Conservation (phyloP, 1,140 invertebrate species). For the Heterodera schachtii region DNA sequence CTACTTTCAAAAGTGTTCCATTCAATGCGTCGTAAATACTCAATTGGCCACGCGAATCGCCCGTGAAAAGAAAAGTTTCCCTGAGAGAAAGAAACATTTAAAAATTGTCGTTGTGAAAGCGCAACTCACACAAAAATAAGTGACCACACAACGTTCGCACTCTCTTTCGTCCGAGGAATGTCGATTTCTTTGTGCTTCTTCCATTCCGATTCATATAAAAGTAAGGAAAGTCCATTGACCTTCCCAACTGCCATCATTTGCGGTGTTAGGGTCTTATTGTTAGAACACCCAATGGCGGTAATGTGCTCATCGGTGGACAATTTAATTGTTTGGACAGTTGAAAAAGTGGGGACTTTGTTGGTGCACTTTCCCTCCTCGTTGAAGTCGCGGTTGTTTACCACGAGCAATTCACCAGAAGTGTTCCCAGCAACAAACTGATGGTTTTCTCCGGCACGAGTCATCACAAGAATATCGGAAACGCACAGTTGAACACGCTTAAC, state of each 20-base stretch:
- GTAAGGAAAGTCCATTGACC: slow-evolving; percentile 26
- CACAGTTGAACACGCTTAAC: slow-evolving; percentile 40
- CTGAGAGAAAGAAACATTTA: slow-evolving; percentile 36
- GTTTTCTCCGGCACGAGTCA: not conserved
- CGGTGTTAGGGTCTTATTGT: not conserved
- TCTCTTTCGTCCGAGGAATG: slow-evolving; percentile 25
- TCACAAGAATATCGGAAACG: slow-evolving; percentile 32
- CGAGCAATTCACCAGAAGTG: slow-evolving; percentile 35
- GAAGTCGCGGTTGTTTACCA: slow-evolving; percentile 23
- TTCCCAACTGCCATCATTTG: slow-evolving; percentile 33
- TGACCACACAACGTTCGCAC: slow-evolving; percentile 47
- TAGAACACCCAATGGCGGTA: slow-evolving; percentile 22
- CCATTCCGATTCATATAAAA: slow-evolving; percentile 22
- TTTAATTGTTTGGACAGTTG: slow-evolving; percentile 20
- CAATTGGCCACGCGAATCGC: slow-evolving; percentile 47
- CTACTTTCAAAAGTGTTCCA: slow-evolving; percentile 48
- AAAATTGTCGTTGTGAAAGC: not conserved
- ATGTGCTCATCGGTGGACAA: slow-evolving; percentile 9
- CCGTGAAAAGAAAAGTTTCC: slow-evolving; percentile 47
- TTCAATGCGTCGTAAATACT: slow-evolving; percentile 43
- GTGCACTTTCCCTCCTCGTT: slow-evolving; percentile 3
- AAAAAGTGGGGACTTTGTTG: slow-evolving; percentile 16
- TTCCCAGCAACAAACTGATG: slow-evolving; percentile 30
- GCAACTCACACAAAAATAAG: slow-evolving; percentile 46
- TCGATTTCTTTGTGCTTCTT: slow-evolving; percentile 23